Evolutionary conservation across 2,113 vertebrate species (phyloP).

Genomic region (Dendropsophus ebraccatus): DNA sequence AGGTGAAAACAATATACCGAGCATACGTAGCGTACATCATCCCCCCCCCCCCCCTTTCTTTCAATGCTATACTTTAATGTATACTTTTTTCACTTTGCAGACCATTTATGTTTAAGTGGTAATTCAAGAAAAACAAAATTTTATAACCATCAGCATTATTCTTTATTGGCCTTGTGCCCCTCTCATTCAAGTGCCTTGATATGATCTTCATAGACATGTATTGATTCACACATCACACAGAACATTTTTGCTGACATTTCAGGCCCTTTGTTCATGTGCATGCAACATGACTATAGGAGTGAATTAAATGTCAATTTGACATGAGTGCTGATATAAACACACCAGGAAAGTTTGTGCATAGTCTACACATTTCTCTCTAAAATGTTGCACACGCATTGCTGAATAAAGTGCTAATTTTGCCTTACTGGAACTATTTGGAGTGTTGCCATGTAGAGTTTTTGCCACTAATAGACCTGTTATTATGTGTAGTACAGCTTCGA

Average conservation of each 20-base stretch:
- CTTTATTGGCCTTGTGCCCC: conserved; percentile 11
- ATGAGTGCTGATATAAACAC: conserved; percentile 36
- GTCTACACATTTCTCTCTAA: too few relatives aligned
- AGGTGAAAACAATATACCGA: too few relatives aligned
- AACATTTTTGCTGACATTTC: conserved; percentile 52
- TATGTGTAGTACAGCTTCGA: too few relatives aligned
- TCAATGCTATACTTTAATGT: too few relatives aligned
- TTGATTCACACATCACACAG: conserved; percentile 51
- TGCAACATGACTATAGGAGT: conserved; percentile 29
- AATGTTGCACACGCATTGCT: too few relatives aligned
- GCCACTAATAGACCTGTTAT: too few relatives aligned
- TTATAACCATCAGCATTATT: conserved; percentile 3
- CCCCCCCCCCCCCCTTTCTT: too few relatives aligned
- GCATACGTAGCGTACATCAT: too few relatives aligned
- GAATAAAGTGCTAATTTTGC: too few relatives aligned
- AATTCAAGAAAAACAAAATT: neutral
- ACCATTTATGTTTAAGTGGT: conserved; percentile 5
- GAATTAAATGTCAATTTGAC: conserved; percentile 43
- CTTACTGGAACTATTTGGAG: too few relatives aligned
- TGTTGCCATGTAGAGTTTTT: too few relatives aligned
- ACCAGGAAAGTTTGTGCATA: neutral
- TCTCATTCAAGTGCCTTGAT: conserved; percentile 40
- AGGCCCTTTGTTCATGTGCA: conserved; percentile 40
- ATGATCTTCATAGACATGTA: conserved; percentile 52
- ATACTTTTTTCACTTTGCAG: too few relatives aligned